Percentiles rank a stretch among this genome's conserved stretches.
Evolutionary conservation across 2,888 invertebrate species (phyloP).

Genomic region (Calliscelio sp.): DNA sequence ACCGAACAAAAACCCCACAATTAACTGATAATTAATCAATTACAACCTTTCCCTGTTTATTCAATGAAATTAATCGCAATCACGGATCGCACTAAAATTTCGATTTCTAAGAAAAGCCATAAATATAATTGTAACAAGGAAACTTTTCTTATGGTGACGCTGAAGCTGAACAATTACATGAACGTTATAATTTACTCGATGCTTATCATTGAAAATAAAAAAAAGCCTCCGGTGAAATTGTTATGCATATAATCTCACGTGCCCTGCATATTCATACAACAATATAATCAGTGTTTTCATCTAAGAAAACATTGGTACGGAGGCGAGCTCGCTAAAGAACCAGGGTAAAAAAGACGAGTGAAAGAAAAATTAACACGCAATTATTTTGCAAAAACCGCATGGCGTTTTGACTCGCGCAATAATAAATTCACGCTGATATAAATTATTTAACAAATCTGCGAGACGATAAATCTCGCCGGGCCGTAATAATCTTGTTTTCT

Average conservation of each 20-base stretch:
- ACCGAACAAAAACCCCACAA: too few relatives aligned
- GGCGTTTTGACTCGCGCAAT: too few relatives aligned
- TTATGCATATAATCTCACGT: slow-evolving; percentile 19
- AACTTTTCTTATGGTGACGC: slow-evolving; percentile 31
- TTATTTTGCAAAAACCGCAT: too few relatives aligned
- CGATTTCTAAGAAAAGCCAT: slow-evolving; percentile 27
- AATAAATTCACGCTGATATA: too few relatives aligned
- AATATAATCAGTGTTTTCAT: neutral
- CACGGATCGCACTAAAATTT: neutral
- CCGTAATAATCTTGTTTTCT: too few relatives aligned
- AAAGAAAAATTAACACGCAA: too few relatives aligned
- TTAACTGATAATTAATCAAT: neutral
- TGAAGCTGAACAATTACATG: slow-evolving; percentile 48
- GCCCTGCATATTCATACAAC: neutral
- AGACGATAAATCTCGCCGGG: too few relatives aligned
- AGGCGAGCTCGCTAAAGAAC: too few relatives aligned
- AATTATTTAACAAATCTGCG: too few relatives aligned
- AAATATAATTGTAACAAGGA: slow-evolving; percentile 32
- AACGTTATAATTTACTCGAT: slow-evolving; percentile 55
- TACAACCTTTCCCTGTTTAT: neutral
- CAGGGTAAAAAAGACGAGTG: too few relatives aligned
- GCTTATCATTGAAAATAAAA: slow-evolving; percentile 48
- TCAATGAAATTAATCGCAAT: neutral
- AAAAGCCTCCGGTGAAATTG: neutral
- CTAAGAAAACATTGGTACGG: too few relatives aligned